Conservation (phyloP, 1,140 invertebrate genomes). For the Drosophila pseudoananassae region DNA sequence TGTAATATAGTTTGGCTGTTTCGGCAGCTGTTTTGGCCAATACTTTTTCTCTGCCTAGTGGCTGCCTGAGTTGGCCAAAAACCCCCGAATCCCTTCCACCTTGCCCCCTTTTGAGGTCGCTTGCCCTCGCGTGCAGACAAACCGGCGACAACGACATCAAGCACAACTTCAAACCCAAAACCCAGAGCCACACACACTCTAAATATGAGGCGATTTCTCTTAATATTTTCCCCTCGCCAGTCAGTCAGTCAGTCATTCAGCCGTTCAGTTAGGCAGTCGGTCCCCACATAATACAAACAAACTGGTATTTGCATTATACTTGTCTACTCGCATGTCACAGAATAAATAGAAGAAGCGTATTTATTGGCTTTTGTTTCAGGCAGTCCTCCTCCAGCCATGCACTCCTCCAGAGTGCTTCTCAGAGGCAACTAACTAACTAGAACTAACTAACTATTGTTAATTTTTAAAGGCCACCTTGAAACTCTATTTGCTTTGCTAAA, state of each 20-base stretch:
- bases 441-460: slow-evolving; percentile 27
- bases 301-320: slow-evolving; percentile 47
- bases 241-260: too few relatives aligned
- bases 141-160: slow-evolving; percentile 52
- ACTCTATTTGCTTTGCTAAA: background rate
- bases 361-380: slow-evolving; percentile 49
- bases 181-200: slow-evolving; percentile 2
- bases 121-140: slow-evolving; percentile 47
- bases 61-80: slow-evolving; percentile 19
- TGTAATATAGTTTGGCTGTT: too few relatives aligned
- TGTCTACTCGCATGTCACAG: slow-evolving; percentile 46
- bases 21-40: background rate
- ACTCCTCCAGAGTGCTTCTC: too few relatives aligned
- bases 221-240: background rate
- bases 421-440: slow-evolving; percentile 25
- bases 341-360: slow-evolving; percentile 35
- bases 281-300: background rate
- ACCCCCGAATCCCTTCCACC: slow-evolving; percentile 1
- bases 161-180: slow-evolving; percentile 7
- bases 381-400: slow-evolving; percentile 9
- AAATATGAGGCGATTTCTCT: slow-evolving; percentile 26
- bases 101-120: slow-evolving; percentile 24
- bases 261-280: background rate
- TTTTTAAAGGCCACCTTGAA: slow-evolving; percentile 8
- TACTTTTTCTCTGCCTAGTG: background rate